Conservation (phyloP, 2,113 vertebrate species). For the Trichechus manatus region DNA sequence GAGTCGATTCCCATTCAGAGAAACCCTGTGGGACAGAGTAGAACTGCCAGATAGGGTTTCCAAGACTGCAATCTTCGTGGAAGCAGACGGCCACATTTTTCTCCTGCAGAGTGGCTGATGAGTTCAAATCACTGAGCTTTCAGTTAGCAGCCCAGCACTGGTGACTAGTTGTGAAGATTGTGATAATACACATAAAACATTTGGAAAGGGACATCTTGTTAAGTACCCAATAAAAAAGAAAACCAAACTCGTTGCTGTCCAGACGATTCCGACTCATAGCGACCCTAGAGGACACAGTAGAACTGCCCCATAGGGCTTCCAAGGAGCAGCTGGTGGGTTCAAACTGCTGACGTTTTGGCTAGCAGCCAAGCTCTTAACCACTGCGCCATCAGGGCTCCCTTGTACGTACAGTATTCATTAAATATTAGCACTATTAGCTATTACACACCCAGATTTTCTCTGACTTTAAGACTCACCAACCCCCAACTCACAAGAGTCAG, state of each 20-base stretch:
- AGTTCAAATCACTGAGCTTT: too few species aligned
- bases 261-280: too few species aligned
- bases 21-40: neutral
- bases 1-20: neutral
- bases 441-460: neutral
- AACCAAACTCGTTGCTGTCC: too few species aligned
- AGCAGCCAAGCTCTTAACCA: neutral
- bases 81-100: neutral
- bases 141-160: neutral
- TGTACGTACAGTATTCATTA: neutral
- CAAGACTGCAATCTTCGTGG: neutral
- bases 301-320: too few species aligned
- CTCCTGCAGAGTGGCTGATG: neutral
- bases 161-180: neutral
- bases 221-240: neutral
- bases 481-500: neutral
- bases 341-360: neutral
- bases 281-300: too few species aligned
- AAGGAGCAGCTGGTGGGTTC: neutral
- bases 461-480: slow-evolving; percentile 22
- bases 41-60: neutral
- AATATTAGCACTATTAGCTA: neutral
- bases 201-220: neutral
- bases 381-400: neutral
- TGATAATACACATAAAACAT: neutral